Base-by-base conservation (phyloP, 2,797 vertebrate genomes). In the Dendrocincla fuliginosa region DNA sequence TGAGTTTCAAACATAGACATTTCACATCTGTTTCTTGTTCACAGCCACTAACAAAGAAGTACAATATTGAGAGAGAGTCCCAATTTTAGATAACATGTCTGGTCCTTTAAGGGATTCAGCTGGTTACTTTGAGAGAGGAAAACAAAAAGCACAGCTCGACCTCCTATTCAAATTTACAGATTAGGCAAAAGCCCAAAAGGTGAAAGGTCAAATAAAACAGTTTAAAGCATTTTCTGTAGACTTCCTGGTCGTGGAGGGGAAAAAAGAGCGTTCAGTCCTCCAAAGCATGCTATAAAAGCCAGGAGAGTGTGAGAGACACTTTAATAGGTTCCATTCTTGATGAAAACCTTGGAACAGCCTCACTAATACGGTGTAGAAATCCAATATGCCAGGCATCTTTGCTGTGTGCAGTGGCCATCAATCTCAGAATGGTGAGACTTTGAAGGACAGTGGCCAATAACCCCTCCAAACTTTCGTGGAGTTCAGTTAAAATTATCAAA, bases 21-120 rank as follows among this genome's bases (percentile, higher is more conserved):
- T 81, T 52, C 95, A 93, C 98, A 98, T 98, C 97, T 98, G 98
- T 59, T 97, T 98, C 92, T 95, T 95, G 93, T 98, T 98, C 95
- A 73, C 79, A 80, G 96, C 60, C 67, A 75, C 95, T 57, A 71
- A 96, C 96, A 92, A 94, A 96, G 93, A 82, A 88, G 93, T 94
- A 25, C 81, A 82, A 93, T 83, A 91, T 76, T 5, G 3, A 79
- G 75, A 79, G 75, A 35, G 49, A 91, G 90, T 91, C 90, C 69
- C 89, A 78, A 50, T 94, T 95, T 96, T 83, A 87, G 87, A 14
- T 67, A 60, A 60, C 5, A 5, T 82, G 95, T 82, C 81, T 18
- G 53, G 79, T 92, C 83, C 75, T 82, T 86, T 90, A 84, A 92
- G 88, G 89, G 94, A 92, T 90, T 95, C 69, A 47, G 28, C 68